These are phyloP conservation scores for Triplophysa dalaica DNA, from an alignment of 2,113 vertebrate species.

Conservation along the genomic window DNA sequence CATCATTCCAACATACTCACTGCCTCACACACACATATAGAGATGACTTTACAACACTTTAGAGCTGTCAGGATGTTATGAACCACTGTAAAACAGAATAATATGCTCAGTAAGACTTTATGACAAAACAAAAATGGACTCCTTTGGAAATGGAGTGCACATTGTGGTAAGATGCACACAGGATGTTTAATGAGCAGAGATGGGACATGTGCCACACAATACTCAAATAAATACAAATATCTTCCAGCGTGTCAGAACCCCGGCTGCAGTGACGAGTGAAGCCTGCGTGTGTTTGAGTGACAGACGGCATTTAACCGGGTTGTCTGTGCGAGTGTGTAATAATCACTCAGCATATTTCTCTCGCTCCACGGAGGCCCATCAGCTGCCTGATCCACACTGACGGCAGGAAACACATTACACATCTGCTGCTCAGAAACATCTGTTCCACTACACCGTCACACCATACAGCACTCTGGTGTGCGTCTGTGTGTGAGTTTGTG, in stretches of 20 bases:
- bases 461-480: background rate
- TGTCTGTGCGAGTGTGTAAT: conserved; percentile 23
- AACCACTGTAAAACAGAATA: background rate
- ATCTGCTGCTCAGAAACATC: conserved; percentile 49
- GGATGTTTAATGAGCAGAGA: background rate
- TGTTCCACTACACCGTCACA: conserved; percentile 26
- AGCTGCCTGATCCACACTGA: conserved; percentile 33
- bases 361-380: conserved; percentile 20
- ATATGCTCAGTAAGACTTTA: background rate
- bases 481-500: background rate
- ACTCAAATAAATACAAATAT: background rate
- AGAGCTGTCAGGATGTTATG: conserved; percentile 7
- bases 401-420: conserved; percentile 27
- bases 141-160: too few relatives aligned
- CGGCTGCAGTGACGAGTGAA: conserved; percentile 7
- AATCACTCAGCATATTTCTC: conserved; percentile 34
- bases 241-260: background rate
- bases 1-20: conserved; percentile 29
- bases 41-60: background rate
- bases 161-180: background rate
- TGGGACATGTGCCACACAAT: background rate
- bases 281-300: background rate
- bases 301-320: conserved; percentile 2
- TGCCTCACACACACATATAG: background rate
- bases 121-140: background rate